Evolutionary conservation across 2,113 vertebrate genomes (phyloP), one percentile per base, ranked within the genome.

Genomic region (Bos javanicus): DNA sequence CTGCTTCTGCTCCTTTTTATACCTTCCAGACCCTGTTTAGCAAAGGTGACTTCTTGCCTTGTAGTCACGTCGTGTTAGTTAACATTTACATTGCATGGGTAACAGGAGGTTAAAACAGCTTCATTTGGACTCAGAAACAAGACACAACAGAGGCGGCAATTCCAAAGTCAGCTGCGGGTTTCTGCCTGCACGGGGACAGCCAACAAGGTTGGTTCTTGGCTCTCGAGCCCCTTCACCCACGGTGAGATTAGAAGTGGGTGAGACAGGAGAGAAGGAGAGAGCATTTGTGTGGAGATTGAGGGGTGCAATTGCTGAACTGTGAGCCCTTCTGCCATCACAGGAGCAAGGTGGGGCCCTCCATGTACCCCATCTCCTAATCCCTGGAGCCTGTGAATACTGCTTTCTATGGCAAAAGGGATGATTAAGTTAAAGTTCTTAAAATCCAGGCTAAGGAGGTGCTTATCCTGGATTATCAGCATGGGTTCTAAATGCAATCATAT

Each of bases 131-230:
- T 59, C 43, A 8, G 43, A 48, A 26, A 67, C 33, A 36, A 43
- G 92, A 87, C 48, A 23, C 33, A 30, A 28, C 23, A 30, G 39
- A 93, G 39, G 30, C 0, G 0, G 81, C 25, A 39, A 78, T 23
- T 15, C 3, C 10, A 1, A 30, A 26, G 62, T 25, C 13, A 25
- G 33, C 46, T 16, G 15, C 15, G 6, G 25, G 50, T 71, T 30
- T 2, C 50, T 6, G 14, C 19, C 3, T 23, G 12, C 28, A 7
- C 0, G 4, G 15, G 60, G 12, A 84, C 25, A 19, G 12, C 36
- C 33, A 33, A 3, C 26, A 11, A 54, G 25, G 8, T 25, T 56
- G 26, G 2, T 12, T 17, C 36, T 4, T 8, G 2, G 26, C 19
- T 46, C 60, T 84, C 0, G 7, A 48, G 26, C 33, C 52, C 28